Conservation (phyloP, 1,140 invertebrate species). For the Cephus cinctus region DNA sequence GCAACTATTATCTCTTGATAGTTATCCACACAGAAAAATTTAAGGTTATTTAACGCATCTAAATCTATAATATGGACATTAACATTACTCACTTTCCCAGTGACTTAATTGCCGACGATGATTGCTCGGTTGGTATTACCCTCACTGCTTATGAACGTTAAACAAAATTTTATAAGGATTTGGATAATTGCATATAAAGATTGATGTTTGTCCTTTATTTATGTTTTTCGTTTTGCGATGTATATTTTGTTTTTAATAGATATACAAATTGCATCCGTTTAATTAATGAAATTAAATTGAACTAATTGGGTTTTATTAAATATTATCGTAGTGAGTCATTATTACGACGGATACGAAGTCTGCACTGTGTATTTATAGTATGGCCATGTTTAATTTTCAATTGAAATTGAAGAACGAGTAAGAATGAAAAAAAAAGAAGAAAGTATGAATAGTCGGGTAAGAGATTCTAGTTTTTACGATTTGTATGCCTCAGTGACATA, state of each 20-base stretch:
- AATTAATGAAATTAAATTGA: too few relatives aligned
- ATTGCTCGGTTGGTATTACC: conserved; percentile 3
- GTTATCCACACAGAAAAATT: background rate
- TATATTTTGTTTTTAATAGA: too few relatives aligned
- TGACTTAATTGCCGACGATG: background rate
- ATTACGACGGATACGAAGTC: too few relatives aligned
- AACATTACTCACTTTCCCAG: background rate
- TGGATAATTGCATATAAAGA: background rate
- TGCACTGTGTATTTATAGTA: too few relatives aligned
- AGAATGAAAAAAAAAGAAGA: too few relatives aligned
- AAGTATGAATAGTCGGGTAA: background rate
- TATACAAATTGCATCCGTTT: too few relatives aligned
- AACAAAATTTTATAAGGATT: background rate
- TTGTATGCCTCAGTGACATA: background rate
- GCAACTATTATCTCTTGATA: background rate
- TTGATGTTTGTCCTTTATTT: too few relatives aligned
- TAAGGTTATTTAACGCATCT: conserved; percentile 1
- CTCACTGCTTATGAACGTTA: background rate
- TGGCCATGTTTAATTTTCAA: too few relatives aligned
- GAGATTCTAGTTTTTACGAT: background rate
- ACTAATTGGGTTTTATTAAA: too few relatives aligned
- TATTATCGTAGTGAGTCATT: too few relatives aligned
- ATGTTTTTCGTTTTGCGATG: too few relatives aligned
- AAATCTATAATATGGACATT: conserved; percentile 3
- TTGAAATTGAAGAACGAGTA: too few relatives aligned